Percentiles rank a stretch among this genome's conserved stretches.
Evolutionary conservation across 1,140 invertebrate genomes (phyloP).

Genomic region (Sinonovacula constricta): DNA sequence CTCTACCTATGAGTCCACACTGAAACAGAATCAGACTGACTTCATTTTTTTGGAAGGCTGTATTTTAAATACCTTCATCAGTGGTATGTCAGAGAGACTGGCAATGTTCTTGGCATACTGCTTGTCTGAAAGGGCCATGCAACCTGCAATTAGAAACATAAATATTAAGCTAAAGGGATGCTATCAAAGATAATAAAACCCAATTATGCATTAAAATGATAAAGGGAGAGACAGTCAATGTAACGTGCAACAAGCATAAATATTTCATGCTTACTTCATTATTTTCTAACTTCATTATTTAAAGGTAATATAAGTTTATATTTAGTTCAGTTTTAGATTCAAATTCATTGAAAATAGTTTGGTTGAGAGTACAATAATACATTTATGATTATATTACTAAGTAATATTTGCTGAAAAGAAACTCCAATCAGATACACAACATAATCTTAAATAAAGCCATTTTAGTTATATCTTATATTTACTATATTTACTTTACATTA

Average conservation of each 20-base stretch:
- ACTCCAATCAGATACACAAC: too few relatives aligned
- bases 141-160: constrained; percentile 21
- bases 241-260: too few relatives aligned
- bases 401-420: too few relatives aligned
- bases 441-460: background rate
- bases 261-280: too few relatives aligned
- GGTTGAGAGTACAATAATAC: too few relatives aligned
- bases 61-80: constrained; percentile 20
- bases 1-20: too few relatives aligned
- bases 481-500: background rate
- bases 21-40: too few relatives aligned
- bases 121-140: constrained; percentile 25
- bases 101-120: constrained; percentile 35
- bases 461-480: background rate
- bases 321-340: background rate
- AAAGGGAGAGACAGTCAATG: background rate
- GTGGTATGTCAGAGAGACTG: constrained; percentile 25
- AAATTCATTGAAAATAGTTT: background rate
- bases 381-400: too few relatives aligned
- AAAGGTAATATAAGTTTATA: background rate
- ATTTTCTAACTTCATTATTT: background rate
- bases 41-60: too few relatives aligned
- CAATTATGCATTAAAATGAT: background rate
- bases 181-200: background rate
- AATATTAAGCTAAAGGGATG: background rate